A percentile compares a stretch with the other conserved stretches of the same genome.
These are phyloP conservation scores for Callopanchax toddi DNA, from an alignment of 2,113 vertebrate genomes.

Conservation along the genomic window DNA sequence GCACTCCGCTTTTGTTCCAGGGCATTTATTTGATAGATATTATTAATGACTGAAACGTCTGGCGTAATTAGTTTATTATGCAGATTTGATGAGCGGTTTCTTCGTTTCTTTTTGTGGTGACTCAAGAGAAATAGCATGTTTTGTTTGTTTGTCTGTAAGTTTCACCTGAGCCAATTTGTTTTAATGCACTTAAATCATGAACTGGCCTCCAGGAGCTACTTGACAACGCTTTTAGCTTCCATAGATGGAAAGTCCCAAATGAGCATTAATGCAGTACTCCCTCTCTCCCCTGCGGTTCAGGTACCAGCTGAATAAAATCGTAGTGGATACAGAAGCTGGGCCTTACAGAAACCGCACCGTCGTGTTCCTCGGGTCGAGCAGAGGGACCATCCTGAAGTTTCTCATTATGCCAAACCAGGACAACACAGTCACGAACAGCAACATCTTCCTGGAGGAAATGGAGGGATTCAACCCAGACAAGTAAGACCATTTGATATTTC, in stretches of 20 bases:
- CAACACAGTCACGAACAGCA: constrained; percentile 77
- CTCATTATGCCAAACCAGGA: constrained; percentile 87
- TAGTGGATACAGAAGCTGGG: constrained; percentile 88
- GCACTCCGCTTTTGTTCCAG: constrained; percentile 50
- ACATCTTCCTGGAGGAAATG: constrained; percentile 91
- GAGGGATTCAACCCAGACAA: constrained; percentile 93
- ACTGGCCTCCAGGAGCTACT: constrained; percentile 20
- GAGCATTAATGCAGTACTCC: constrained; percentile 5
- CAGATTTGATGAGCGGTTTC: constrained; percentile 53
- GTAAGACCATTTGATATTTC: constrained; percentile 71
- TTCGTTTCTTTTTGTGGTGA: constrained; percentile 45
- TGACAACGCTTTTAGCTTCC: constrained; percentile 31
- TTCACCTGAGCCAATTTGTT: constrained; percentile 41
- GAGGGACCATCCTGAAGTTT: constrained; percentile 93
- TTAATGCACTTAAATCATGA: constrained; percentile 38
- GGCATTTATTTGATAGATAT: constrained; percentile 65
- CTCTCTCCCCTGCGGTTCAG: constrained; percentile 65
- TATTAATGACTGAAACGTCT: constrained; percentile 63
- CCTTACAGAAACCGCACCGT: constrained; percentile 90
- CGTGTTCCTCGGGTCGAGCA: constrained; percentile 91
- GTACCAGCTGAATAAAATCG: constrained; percentile 93
- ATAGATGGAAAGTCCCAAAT: constrained; percentile 8
- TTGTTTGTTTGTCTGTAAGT: constrained; percentile 37
- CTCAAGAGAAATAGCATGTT: constrained; percentile 45
- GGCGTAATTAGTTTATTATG: constrained; percentile 64